Evolutionary conservation across 2,888 invertebrate species (phyloP).

Genomic region (Spilarctia lutea): DNA sequence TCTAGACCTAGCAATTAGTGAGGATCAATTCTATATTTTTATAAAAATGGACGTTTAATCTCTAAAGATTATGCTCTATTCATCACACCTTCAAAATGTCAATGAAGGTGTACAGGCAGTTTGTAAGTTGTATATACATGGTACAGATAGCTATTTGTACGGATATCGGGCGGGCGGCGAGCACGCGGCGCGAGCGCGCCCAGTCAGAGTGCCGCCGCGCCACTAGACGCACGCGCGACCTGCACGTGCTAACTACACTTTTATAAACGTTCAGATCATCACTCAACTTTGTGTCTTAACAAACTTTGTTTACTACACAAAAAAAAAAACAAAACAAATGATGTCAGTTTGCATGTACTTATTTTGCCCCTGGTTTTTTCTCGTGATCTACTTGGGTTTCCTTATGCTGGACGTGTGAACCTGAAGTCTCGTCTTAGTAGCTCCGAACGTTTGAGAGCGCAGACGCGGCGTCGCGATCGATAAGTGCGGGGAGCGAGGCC

Average conservation of each 20-base stretch:
- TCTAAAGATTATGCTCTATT: constrained; percentile 39
- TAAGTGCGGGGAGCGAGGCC: constrained; percentile 61
- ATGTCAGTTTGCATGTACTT: constrained; percentile 88
- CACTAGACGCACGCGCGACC: constrained; percentile 82
- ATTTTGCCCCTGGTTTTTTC: constrained; percentile 89
- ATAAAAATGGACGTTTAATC: background rate
- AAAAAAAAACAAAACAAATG: constrained; percentile 55
- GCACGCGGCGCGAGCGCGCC: constrained; percentile 83
- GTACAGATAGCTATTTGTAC: constrained; percentile 79
- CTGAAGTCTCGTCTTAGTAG: constrained; percentile 57
- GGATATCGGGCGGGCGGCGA: constrained; percentile 80
- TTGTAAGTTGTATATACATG: constrained; percentile 61
- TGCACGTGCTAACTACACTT: constrained; percentile 73
- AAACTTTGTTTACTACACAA: constrained; percentile 53
- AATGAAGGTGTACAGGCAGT: constrained; percentile 79
- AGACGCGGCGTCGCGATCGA: constrained; percentile 79
- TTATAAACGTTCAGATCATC: constrained; percentile 65
- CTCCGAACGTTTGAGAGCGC: constrained; percentile 67
- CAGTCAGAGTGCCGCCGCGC: constrained; percentile 87
- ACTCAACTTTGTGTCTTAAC: constrained; percentile 69
- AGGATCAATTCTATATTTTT: background rate
- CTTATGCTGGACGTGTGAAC: constrained; percentile 88
- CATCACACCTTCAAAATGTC: constrained; percentile 67
- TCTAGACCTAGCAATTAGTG: background rate
- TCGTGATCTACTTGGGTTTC: constrained; percentile 89